Conservation (phyloP, 2,888 invertebrate genomes). For the Nephrotoma guestfalica region DNA sequence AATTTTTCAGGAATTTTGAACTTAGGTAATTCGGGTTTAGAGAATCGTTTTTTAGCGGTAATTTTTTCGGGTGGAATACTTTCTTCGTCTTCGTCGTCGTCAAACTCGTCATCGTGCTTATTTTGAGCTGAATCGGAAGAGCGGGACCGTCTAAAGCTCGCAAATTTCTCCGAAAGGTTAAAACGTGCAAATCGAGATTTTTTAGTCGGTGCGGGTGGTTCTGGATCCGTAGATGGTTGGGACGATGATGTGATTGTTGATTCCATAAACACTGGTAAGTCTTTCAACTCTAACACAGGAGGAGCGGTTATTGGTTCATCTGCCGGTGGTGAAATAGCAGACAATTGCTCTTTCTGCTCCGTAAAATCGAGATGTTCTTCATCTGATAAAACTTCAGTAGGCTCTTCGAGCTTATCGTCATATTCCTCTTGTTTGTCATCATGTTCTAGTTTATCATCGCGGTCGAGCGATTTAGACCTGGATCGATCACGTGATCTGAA, state of each 20-base stretch:
- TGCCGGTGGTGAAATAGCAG: background rate
- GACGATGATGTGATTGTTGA: background rate
- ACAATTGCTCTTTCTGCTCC: background rate
- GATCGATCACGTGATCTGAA: conserved; percentile 34
- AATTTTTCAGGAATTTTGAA: conserved; percentile 48
- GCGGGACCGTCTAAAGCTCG: conserved; percentile 38
- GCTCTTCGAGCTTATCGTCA: background rate
- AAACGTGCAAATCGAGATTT: conserved; percentile 32
- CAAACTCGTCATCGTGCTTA: background rate
- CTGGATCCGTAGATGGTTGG: conserved; percentile 11
- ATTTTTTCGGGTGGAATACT: background rate
- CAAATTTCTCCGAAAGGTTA: conserved; percentile 26
- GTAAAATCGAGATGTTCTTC: background rate
- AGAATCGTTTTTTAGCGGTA: conserved; percentile 23
- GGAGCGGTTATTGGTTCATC: background rate
- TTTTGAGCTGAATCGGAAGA: conserved; percentile 30
- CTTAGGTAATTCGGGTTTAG: conserved; percentile 43
- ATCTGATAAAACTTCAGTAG: background rate
- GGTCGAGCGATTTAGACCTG: conserved; percentile 12
- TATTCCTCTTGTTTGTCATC: background rate
- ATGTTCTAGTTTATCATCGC: conserved; percentile 26
- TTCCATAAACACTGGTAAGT: background rate
- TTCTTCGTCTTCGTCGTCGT: background rate
- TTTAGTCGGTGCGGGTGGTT: conserved; percentile 24
- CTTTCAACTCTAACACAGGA: background rate